phyloP scores from a whole-genome alignment of 2,797 vertebrate genomes.

The Chiloscyllium punctatum region DNA sequence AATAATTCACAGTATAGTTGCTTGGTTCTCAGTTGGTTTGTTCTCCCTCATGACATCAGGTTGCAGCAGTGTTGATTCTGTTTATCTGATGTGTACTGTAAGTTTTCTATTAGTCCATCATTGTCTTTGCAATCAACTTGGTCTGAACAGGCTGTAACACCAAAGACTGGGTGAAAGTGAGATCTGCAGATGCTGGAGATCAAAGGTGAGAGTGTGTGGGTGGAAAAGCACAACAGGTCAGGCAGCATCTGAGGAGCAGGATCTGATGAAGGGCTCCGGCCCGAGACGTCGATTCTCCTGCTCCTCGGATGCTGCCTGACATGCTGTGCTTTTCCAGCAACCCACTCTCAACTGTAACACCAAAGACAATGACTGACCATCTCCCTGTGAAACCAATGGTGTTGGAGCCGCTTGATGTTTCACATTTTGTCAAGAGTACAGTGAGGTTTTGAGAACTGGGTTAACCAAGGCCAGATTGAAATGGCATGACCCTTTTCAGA shows the following conservation, averaged over 20 bases:
- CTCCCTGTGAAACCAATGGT: not conserved
- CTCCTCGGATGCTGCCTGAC: too few species aligned
- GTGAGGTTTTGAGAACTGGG: not conserved
- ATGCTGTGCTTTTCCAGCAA: too few species aligned
- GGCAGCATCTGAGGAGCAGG: too few species aligned
- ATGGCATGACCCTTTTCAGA: not conserved
- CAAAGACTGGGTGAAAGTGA: too few species aligned
- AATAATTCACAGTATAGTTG: not conserved
- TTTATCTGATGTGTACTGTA: not conserved
- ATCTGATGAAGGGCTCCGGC: too few species aligned
- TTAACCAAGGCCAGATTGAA: not conserved
- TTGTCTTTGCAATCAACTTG: not conserved
- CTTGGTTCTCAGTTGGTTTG: not conserved
- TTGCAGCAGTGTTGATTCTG: not conserved
- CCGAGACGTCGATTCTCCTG: too few species aligned
- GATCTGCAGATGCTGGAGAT: too few species aligned
- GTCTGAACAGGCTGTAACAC: not conserved
- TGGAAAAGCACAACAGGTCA: too few species aligned
- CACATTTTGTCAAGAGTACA: not conserved
- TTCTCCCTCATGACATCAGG: not conserved
- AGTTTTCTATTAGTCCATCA: not conserved
- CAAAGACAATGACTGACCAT: not conserved
- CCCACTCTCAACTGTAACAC: not conserved
- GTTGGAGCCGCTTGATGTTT: not conserved
- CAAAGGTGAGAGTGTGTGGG: too few species aligned